These are phyloP conservation scores for cat (Felis catus) DNA, from an alignment of 2,113 vertebrate genomes.

Conservation along the genomic window F.catus_Fca126_mat1.0 CM031428.1:34483501-34484000, in stretches of 20 bases:
- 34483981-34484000: neutral
- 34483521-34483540: neutral
- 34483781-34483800: neutral
- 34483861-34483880: neutral
- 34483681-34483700: neutral
- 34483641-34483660: slow-evolving; percentile 18
- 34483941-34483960: neutral
- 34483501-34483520: neutral
- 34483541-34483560: neutral
- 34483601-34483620: neutral
- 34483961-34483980: neutral
- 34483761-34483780: neutral
- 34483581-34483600: neutral
- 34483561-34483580: neutral
- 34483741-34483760: neutral
- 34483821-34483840: neutral
- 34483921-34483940: neutral
- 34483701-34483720: neutral
- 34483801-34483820: neutral
- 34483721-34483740: neutral
- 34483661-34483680: neutral
- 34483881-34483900: neutral
- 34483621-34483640: neutral
- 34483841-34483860: neutral
- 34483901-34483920: neutral